Evolutionary conservation across 2,797 vertebrate genomes (phyloP).

Genomic region (Myoxocephalus aenaeus): DNA sequence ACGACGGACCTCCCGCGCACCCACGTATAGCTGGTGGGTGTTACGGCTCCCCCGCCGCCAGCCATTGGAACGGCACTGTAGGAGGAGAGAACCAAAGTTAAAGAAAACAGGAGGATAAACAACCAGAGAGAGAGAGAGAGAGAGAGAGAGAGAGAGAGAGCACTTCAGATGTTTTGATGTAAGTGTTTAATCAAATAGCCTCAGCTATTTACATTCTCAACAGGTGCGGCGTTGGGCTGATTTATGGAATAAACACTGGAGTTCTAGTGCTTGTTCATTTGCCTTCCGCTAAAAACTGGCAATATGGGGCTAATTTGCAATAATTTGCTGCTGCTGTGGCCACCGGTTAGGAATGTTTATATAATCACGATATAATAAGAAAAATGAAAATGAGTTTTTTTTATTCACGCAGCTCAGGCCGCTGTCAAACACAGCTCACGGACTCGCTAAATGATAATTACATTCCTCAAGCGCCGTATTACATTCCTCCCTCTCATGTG

Average conservation of each 20-base stretch:
- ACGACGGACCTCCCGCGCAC: constrained; percentile 74
- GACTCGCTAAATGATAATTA: constrained; percentile 74
- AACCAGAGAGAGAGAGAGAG: neutral
- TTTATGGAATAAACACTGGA: constrained; percentile 66
- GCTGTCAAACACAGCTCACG: constrained; percentile 62
- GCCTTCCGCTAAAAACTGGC: constrained; percentile 59
- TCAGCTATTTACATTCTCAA: constrained; percentile 68
- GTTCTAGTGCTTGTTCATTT: constrained; percentile 65
- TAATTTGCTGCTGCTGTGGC: constrained; percentile 75
- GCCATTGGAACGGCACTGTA: constrained; percentile 59
- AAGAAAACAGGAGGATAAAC: constrained; percentile 53
- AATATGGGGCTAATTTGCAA: constrained; percentile 75
- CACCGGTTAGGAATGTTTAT: constrained; percentile 74
- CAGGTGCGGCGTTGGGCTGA: constrained; percentile 68
- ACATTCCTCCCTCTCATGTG: constrained; percentile 45
- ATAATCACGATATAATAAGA: constrained; percentile 78
- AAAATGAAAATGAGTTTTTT: constrained; percentile 70
- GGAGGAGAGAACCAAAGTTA: constrained; percentile 48
- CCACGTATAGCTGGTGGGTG: constrained; percentile 71
- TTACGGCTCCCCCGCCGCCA: constrained; percentile 70
- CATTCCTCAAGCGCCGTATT: constrained; percentile 63
- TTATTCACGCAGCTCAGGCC: constrained; percentile 51
- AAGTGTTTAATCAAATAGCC: constrained; percentile 67
- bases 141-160: neutral
- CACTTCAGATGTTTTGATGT: constrained; percentile 62